Evolutionary conservation across 2,113 vertebrate genomes (phyloP).

Genomic region (Sphyrna mokarran): DNA sequence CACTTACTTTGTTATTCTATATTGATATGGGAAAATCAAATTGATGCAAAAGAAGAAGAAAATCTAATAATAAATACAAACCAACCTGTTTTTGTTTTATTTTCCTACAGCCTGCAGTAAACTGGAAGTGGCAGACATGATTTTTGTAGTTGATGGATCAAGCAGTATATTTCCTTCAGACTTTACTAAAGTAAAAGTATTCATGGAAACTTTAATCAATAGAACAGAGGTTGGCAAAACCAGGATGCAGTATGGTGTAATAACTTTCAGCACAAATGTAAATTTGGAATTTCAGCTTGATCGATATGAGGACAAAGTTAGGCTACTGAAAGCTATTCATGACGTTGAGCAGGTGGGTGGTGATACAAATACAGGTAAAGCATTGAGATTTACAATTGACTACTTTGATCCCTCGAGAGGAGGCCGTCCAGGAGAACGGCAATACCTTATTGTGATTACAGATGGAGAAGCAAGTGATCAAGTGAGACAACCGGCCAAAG

Average conservation of each 20-base stretch:
- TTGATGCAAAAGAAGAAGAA: neutral
- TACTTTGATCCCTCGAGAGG: constrained; percentile 58
- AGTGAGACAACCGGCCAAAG: constrained; percentile 52
- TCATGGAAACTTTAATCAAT: constrained; percentile 58
- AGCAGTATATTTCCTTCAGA: constrained; percentile 56
- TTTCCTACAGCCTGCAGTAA: constrained; percentile 61
- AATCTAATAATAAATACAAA: neutral
- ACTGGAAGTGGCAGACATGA: constrained; percentile 57
- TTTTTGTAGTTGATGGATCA: constrained; percentile 75
- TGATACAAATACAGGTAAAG: constrained; percentile 58
- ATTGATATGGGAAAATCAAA: neutral
- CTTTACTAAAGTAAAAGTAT: constrained; percentile 65
- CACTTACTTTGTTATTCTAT: neutral
- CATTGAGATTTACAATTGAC: constrained; percentile 50
- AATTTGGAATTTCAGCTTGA: constrained; percentile 58
- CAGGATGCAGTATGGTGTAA: constrained; percentile 61
- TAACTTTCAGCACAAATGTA: constrained; percentile 62
- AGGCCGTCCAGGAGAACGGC: constrained; percentile 55
- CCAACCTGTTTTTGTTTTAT: neutral
- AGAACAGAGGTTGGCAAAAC: constrained; percentile 50
- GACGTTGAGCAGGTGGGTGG: constrained; percentile 52
- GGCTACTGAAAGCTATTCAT: constrained; percentile 49
- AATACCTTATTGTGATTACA: constrained; percentile 69
- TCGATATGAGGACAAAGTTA: constrained; percentile 41
- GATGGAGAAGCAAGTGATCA: constrained; percentile 64